These are phyloP conservation scores for Rhombomys opimus DNA, from an alignment of 2,113 vertebrate genomes.

Conservation along the genomic window DNA sequence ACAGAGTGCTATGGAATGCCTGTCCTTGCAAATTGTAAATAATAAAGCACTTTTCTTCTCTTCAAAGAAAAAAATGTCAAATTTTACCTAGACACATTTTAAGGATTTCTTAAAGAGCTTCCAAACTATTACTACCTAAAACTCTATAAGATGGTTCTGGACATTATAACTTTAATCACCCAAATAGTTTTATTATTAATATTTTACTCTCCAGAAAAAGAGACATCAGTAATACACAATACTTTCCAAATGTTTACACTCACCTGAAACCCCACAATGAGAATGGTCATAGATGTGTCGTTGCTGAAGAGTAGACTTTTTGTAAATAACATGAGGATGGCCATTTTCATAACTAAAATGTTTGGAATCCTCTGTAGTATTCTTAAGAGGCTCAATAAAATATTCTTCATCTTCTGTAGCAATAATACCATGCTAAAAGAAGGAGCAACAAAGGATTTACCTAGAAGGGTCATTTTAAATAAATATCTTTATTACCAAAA, in stretches of 20 bases:
- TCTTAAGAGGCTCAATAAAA: slow-evolving; percentile 99
- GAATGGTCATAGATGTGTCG: slow-evolving; percentile 92
- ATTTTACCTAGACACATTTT: slow-evolving; percentile 49
- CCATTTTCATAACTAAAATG: slow-evolving; percentile 93
- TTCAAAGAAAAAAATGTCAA: slow-evolving; percentile 18
- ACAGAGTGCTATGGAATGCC: not conserved
- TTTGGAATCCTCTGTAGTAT: slow-evolving; percentile 92
- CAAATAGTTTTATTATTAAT: slow-evolving; percentile 50
- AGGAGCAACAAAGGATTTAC: slow-evolving; percentile 74
- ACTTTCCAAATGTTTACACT: slow-evolving; percentile 72
- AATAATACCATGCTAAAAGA: slow-evolving; percentile 96
- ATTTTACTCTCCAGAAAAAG: slow-evolving; percentile 1
- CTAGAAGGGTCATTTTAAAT: slow-evolving; percentile 66
- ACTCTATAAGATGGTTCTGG: slow-evolving; percentile 21
- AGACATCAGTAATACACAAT: not conserved
- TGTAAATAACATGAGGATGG: slow-evolving; percentile 99
- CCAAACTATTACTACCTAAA: not conserved
- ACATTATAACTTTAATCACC: slow-evolving; percentile 20
- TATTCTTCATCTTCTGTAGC: slow-evolving; percentile 99
- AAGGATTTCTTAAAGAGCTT: slow-evolving; percentile 38
- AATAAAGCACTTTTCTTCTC: not conserved
- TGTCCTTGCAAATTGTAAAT: slow-evolving; percentile 20
- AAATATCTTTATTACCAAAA: slow-evolving; percentile 49
- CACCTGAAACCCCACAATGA: slow-evolving; percentile 97
- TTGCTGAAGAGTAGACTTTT: slow-evolving; percentile 94